Conservation (phyloP, 1,140 invertebrate species). For the Ruditapes philippinarum region DNA sequence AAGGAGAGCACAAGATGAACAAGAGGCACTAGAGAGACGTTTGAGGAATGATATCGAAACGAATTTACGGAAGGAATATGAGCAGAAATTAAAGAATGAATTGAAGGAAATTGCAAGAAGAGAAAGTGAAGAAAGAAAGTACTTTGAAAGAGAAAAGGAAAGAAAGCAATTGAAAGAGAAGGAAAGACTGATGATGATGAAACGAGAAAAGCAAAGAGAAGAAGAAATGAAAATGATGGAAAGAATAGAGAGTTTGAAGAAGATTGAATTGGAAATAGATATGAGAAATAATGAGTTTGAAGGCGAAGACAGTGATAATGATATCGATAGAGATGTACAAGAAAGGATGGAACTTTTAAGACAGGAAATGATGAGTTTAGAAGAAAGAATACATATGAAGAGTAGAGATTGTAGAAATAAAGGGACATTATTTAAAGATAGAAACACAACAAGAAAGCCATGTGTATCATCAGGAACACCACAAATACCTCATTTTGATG, state of each 20-base stretch:
- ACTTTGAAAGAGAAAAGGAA: too few relatives aligned
- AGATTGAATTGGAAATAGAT: background rate
- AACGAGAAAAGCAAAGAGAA: background rate
- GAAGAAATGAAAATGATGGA: background rate
- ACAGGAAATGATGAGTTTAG: background rate
- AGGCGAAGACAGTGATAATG: background rate
- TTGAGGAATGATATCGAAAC: background rate
- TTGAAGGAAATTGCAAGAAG: background rate
- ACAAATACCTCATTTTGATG: conserved; percentile 10
- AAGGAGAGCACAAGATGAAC: background rate
- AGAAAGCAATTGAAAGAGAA: too few relatives aligned
- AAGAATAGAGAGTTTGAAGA: background rate
- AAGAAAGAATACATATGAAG: background rate
- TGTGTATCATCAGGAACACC: background rate
- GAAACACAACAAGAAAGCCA: background rate
- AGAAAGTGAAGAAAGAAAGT: background rate
- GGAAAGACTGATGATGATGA: background rate
- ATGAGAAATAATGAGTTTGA: background rate
- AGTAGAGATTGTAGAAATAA: background rate
- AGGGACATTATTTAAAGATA: background rate
- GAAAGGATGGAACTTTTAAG: background rate
- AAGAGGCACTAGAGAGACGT: background rate
- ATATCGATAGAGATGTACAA: background rate
- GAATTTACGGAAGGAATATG: background rate
- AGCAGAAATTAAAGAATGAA: background rate